These are phyloP conservation scores for Apamea anceps DNA, from an alignment of 2,888 invertebrate species.

Conservation along the genomic window DNA sequence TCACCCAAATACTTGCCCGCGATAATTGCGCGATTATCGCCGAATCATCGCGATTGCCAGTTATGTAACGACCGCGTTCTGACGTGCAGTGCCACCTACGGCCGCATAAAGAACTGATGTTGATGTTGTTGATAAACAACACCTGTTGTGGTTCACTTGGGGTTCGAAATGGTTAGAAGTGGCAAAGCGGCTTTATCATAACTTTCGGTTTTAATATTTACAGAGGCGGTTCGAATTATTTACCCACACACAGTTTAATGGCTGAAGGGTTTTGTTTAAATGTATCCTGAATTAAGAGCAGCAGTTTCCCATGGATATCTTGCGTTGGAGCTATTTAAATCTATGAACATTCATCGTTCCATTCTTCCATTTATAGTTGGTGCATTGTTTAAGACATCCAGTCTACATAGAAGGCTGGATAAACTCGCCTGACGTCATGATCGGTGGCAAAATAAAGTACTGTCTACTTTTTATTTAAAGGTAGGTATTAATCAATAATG, in stretches of 20 bases:
- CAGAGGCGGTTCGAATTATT: neutral
- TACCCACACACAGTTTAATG: neutral
- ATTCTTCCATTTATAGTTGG: neutral
- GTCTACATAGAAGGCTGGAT: neutral
- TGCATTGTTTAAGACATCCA: neutral
- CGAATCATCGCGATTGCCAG: conserved; percentile 37
- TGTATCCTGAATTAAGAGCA: too few species aligned
- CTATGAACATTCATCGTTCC: neutral
- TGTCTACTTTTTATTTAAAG: too few species aligned
- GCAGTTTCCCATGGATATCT: neutral
- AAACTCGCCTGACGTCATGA: neutral
- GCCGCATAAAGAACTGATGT: conserved; percentile 52
- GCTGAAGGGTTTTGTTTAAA: neutral
- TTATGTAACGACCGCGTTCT: conserved; percentile 47
- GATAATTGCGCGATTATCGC: conserved; percentile 38
- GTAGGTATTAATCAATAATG: neutral
- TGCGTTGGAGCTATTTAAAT: neutral
- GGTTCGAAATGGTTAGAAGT: conserved; percentile 58
- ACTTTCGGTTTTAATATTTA: neutral
- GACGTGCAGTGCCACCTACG: conserved; percentile 48
- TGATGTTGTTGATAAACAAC: conserved; percentile 71
- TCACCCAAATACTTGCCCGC: conserved; percentile 23
- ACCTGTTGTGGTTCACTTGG: conserved; percentile 74
- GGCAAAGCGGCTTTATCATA: conserved; percentile 21
- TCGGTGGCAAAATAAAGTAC: neutral